A percentile compares a stretch with the other conserved stretches of the same genome.
Evolutionary conservation across 2,797 vertebrate species (phyloP).

Genomic region (Cygnus olor): DNA sequence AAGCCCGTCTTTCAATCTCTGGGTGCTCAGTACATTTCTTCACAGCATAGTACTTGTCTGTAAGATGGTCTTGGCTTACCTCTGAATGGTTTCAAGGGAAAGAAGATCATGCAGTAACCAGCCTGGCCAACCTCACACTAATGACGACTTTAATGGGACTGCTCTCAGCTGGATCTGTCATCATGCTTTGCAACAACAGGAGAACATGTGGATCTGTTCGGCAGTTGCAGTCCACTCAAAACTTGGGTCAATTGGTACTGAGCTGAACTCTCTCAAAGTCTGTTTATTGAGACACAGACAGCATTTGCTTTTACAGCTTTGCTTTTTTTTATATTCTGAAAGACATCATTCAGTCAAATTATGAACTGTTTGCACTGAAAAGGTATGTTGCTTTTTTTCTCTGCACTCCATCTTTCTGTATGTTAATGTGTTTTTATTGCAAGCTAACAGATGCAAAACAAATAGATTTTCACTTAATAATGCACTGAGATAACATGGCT

Average conservation of each 20-base stretch:
- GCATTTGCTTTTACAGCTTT: neutral
- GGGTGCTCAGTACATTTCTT: neutral
- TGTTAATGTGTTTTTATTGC: neutral
- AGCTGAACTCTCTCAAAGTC: neutral
- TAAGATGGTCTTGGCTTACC: neutral
- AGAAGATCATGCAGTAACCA: neutral
- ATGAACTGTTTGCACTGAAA: neutral
- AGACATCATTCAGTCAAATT: neutral
- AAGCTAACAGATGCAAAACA: neutral
- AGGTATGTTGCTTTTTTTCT: neutral
- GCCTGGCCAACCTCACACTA: neutral
- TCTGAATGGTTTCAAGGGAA: neutral
- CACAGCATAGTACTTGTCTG: neutral
- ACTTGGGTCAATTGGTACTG: neutral
- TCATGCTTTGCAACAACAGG: neutral
- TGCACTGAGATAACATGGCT: neutral
- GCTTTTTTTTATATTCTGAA: neutral
- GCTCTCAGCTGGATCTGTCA: neutral
- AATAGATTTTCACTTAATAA: neutral
- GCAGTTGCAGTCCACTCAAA: neutral
- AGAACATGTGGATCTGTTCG: neutral
- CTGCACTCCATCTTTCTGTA: rapidly evolving
- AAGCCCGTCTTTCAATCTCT: neutral
- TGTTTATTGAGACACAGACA: neutral
- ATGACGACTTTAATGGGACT: neutral